Evolutionary conservation across 2,113 vertebrate genomes (phyloP).

Genomic region (Ornithorhynchus anatinus): DNA sequence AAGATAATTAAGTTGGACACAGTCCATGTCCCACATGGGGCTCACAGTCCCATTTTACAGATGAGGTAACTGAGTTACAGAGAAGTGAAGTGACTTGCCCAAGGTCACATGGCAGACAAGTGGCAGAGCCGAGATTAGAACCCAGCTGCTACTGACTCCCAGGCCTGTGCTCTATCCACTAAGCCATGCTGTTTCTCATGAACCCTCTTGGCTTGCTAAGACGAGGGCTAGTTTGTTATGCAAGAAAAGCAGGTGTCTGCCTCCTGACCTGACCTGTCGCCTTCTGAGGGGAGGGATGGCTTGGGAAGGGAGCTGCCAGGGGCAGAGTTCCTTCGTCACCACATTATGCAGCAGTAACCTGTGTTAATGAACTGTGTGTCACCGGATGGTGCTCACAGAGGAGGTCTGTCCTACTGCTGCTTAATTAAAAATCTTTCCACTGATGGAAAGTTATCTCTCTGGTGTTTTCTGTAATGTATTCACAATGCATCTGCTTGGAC

Average conservation of each 20-base stretch:
- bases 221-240: too few species aligned
- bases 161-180: too few species aligned
- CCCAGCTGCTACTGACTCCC: too few species aligned
- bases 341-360: slow-evolving; percentile 32
- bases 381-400: slow-evolving; percentile 60
- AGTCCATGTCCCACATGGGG: too few species aligned
- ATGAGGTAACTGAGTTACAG: too few species aligned
- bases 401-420: slow-evolving; percentile 61
- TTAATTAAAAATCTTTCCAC: slow-evolving; percentile 79
- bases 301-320: slow-evolving; percentile 14
- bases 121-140: too few species aligned
- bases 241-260: fast-evolving
- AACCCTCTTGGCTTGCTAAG: too few species aligned
- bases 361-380: slow-evolving; percentile 52
- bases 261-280: not conserved
- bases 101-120: too few species aligned
- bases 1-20: too few species aligned
- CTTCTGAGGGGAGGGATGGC: not conserved
- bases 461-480: slow-evolving; percentile 77
- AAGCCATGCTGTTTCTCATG: too few species aligned
- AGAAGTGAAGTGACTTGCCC: too few species aligned
- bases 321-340: slow-evolving; percentile 39
- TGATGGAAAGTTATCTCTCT: slow-evolving; percentile 75
- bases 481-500: slow-evolving; percentile 72
- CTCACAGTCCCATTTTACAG: too few species aligned